Conservation (phyloP, 1,140 invertebrate genomes). For the Trypoxylus dichotomus region DNA sequence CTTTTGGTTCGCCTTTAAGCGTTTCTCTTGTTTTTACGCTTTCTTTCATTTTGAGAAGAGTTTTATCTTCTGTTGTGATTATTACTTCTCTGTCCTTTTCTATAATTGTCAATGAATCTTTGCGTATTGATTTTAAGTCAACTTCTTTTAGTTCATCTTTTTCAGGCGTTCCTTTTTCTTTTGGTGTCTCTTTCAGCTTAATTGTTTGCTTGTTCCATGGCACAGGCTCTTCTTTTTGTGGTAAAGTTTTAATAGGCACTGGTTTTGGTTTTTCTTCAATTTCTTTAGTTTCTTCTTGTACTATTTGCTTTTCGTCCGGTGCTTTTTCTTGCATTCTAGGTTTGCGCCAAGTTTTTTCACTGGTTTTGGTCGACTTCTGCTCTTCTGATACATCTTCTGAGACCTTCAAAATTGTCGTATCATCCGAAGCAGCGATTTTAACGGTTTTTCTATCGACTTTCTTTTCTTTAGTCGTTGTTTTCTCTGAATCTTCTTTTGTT, state of each 20-base stretch:
- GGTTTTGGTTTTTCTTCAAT: not conserved
- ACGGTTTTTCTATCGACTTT: not conserved
- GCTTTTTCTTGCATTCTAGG: slow-evolving; percentile 15
- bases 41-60: slow-evolving; percentile 41
- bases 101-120: no score
- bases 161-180: no score
- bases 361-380: not conserved
- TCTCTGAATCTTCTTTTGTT: slow-evolving; percentile 31
- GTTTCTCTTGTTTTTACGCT: slow-evolving; percentile 42
- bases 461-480: not conserved
- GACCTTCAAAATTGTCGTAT: slow-evolving; percentile 23
- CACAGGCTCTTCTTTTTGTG: slow-evolving; percentile 37
- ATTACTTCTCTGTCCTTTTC: no score
- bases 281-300: not conserved
- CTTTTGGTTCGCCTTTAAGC: slow-evolving; percentile 9
- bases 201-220: no score
- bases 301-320: no score
- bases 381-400: slow-evolving; percentile 4
- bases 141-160: no score
- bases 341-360: slow-evolving; percentile 35
- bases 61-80: slow-evolving; percentile 24
- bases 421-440: slow-evolving; percentile 2
- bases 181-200: no score
- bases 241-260: slow-evolving; percentile 44
- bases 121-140: no score